Base-by-base conservation (phyloP, 2,888 invertebrate species). In the Ecdyonurus torrentis region DNA sequence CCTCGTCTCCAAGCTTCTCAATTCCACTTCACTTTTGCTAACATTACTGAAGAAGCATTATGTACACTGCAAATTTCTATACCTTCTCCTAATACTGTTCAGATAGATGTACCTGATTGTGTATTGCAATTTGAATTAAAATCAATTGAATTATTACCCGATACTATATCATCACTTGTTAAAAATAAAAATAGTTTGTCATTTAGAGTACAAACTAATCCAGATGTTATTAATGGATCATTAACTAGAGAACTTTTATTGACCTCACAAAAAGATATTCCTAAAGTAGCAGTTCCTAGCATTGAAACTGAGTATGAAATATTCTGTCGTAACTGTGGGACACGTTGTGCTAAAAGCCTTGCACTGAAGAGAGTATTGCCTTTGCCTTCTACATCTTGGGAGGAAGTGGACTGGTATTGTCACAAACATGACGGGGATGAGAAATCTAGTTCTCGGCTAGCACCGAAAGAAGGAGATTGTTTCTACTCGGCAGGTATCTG, bases 371-470 rank as follows among this genome's bases (percentile, higher is more conserved):
- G 84, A 66, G 75, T 85, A 68, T 72, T 85, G 64, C 83, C 84
- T 63, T 71, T 85, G 62, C 85, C 85, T 1, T 78, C 82, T 0
- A 76, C 78, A 19, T 79, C 78, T 72, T 73, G 80, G 63, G 83
- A 83, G 68, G 78, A 69, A 64, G 65, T 52, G 67, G 85, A 85
- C 66, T 85, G 83, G 82, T 86, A 84, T 71, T 86, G 85, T 69
- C 84, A 85, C 66, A 77, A 77, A 0, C 71, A 71, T 58, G 76
- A 77, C 58, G 72, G 37, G 37, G 37, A 37, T 15, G 37, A 15
- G 37, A 15, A 10, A 15, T 5, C 37, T 37, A 37, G 37, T 15
- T 37, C 37, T 37, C 37, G 7, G 7, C 37, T 37, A 5, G 5
- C 37, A 5, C 37, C 37, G 7, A 5, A 15, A 5, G 7, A 37